Evolutionary conservation across 1,140 invertebrate species (phyloP), one percentile per base, ranked within the genome.

Genomic region (Zaprionus lachaisei): DNA sequence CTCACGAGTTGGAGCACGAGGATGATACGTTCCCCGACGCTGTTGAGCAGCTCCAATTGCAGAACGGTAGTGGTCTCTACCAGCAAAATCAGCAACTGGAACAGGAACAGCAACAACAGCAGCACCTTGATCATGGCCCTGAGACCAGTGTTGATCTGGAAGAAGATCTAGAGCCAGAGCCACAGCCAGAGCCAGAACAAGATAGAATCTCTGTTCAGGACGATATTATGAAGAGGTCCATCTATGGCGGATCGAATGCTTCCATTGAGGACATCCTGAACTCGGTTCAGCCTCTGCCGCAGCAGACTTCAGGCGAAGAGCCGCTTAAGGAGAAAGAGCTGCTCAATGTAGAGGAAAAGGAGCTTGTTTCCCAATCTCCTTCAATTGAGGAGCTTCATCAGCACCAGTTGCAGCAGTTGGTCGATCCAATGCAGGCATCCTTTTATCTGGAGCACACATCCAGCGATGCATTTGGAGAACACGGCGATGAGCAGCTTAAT

Each of bases 231-330:
- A 89, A 91, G 26, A 72, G 71, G 31, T 91, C 89, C 1, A 72
- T 91, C 5, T 91, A 91, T 69, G 72, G 55, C 12, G 78, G 83
- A 15, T 57, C 72, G 2, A 80, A 79, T 61, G 72, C 78, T 5
- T 72, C 77, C 22, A 92, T 92, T n/a, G 84, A 90, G 58, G 87
- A 92, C 44, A 85, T 92, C n/a, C 51, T 92, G 0, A 92, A 92
- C 49, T 91, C 91, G 1, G 91, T 92, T n/a, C 91, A 92, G 37
- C 78, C 79, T 6, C 47, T 92, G 55, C 91, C 91, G 7, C 67
- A 57, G 24, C 71, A 79, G 7, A 22, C 22, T 6, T 9, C 55
- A 4, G 62, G 38, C 11, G 81, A 84, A 4, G 84, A 83, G 22
- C 65, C 56, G 5, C 58, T 81, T 3, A 66, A 63, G 24, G 81